Evolutionary conservation across 2,113 vertebrate species (phyloP), one percentile per base, ranked within the genome.

Genomic region (Tyrannus savana): DNA sequence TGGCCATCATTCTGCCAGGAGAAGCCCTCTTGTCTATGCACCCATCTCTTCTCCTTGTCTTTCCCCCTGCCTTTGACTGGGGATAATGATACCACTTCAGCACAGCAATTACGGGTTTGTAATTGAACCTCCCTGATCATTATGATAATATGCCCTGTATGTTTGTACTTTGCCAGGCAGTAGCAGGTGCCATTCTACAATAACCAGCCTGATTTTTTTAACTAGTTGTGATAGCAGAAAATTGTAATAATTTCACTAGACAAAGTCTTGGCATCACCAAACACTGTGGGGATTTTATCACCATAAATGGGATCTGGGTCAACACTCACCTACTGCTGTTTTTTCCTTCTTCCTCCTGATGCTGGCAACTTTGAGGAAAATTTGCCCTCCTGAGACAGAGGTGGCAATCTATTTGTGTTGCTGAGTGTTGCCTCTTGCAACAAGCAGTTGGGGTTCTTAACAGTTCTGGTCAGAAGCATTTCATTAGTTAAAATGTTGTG

Each of bases 121-220:
- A 64, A 59, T 68, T 83, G 35, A 79, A 69, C 60, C n/a, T 28
- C 68, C 39, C 4, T 0, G 0, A 76, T 89, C 12, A 0, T 73
- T 55, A 33, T 27, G 37, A 21, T 77, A 62, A 62, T 47, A 22
- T 23, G 13, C 50, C 52, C 47, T 41, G 6, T 74, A 39, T 88
- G 47, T 68, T 89, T 67, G 3, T 69, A 47, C 14, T 86, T 93
- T 90, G 68, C 80, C 73, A 89, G 76, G 59, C 68, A 84, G 68
- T 86, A 84, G 63, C 79, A 93, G 75, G 84, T 96, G 78, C 53
- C 17, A 55, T 63, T 85, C 80, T 71, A 50, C 72, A 88, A 39
- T 71, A 80, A 91, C 77, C 47, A 83, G 37, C 41, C 56, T 60
- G 42, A 46, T 59, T 93, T 85, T 96, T 88, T 72, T 7, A 90